A percentile compares a stretch with the other conserved stretches of the same genome.
Evolutionary conservation across 2,797 vertebrate species (phyloP).

Genomic region (Eupleurogrammus muticus): DNA sequence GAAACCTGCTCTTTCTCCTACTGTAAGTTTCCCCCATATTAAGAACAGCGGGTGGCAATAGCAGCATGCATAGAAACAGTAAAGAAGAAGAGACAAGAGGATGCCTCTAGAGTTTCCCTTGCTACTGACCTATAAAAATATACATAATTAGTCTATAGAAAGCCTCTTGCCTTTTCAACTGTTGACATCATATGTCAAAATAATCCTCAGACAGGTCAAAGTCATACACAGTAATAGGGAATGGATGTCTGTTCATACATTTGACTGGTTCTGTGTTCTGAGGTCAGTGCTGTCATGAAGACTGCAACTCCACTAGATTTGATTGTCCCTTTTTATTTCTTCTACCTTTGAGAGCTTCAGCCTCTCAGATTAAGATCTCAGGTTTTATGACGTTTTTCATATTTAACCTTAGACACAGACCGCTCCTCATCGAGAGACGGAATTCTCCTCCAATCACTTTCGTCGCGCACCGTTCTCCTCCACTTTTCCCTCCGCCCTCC

Average conservation of each 20-base stretch:
- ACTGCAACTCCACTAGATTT: background rate
- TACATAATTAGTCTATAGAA: slow-evolving; percentile 5
- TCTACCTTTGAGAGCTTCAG: background rate
- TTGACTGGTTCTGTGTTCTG: no score
- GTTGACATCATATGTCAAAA: slow-evolving; percentile 13
- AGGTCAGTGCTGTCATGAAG: background rate
- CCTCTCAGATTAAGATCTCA: background rate
- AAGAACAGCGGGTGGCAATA: no score
- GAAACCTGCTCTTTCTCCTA: no score
- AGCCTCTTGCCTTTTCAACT: slow-evolving; percentile 2
- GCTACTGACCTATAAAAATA: no score
- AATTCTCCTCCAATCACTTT: slow-evolving; percentile 34
- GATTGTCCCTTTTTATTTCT: background rate
- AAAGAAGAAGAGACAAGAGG: no score
- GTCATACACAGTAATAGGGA: no score
- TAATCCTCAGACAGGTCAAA: background rate
- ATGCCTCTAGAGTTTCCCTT: no score
- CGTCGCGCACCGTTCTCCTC: slow-evolving; percentile 11
- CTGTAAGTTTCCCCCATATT: no score
- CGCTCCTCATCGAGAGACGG: slow-evolving; percentile 17
- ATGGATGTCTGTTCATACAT: no score
- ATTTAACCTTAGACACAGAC: slow-evolving; percentile 9
- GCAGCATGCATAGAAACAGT: no score
- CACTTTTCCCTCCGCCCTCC: slow-evolving; percentile 4
- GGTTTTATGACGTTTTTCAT: background rate